A percentile compares a stretch with the other conserved stretches of the same genome.
These are phyloP conservation scores for Cotesia vestalis DNA, from an alignment of 1,140 invertebrate genomes.

Conservation along the genomic window DNA sequence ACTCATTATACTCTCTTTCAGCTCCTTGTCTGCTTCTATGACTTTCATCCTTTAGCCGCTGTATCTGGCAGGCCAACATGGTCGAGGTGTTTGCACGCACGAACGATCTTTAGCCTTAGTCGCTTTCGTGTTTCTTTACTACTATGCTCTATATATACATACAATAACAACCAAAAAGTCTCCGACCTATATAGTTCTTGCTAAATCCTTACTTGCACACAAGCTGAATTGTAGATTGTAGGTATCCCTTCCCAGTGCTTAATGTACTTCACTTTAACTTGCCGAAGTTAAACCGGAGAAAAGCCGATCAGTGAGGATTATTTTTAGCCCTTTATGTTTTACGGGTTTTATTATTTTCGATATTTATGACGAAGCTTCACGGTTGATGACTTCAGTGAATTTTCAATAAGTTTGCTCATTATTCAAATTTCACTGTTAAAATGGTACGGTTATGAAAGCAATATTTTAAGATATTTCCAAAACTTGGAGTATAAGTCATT, in stretches of 20 bases:
- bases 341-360: too few relatives aligned
- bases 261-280: not conserved
- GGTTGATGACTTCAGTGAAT: too few relatives aligned
- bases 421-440: too few relatives aligned
- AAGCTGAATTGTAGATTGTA: not conserved
- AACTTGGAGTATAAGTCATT: too few relatives aligned
- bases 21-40: not conserved
- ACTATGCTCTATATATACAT: not conserved
- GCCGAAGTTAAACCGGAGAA: not conserved
- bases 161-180: not conserved
- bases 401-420: too few relatives aligned
- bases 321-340: too few relatives aligned
- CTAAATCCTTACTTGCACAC: not conserved
- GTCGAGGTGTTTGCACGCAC: conserved; percentile 28
- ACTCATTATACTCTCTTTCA: not conserved
- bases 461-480: too few relatives aligned
- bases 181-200: not conserved
- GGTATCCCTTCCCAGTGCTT: not conserved
- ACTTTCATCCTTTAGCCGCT: conserved; percentile 1
- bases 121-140: conserved; percentile 10
- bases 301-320: not conserved
- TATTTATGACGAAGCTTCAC: too few relatives aligned
- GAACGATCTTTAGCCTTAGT: conserved; percentile 21
- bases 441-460: too few relatives aligned
- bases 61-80: conserved; percentile 26